phyloP scores from a whole-genome alignment of 2,797 vertebrate species.

The Amblyopsis hoosieri region DNA sequence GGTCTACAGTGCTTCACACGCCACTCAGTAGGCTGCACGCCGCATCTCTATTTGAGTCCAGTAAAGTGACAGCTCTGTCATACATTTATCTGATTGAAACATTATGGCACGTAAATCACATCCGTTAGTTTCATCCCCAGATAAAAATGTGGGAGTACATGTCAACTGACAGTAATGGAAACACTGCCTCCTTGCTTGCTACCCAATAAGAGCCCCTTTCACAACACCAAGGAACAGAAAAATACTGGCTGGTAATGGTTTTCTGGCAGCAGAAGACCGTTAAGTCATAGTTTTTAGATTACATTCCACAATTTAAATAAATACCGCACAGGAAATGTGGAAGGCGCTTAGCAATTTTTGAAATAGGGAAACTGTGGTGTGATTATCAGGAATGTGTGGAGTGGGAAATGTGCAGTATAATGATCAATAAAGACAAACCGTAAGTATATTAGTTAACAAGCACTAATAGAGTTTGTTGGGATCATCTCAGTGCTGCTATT shows the following conservation, averaged over 20 bases:
- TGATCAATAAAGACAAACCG: too few relatives aligned
- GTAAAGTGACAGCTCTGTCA: constrained; percentile 31
- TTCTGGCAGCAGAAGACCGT: constrained; percentile 38
- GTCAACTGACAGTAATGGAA: constrained; percentile 34
- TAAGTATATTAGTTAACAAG: too few relatives aligned
- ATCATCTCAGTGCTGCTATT: neutral
- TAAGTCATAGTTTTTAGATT: constrained; percentile 34
- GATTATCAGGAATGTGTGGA: constrained; percentile 26
- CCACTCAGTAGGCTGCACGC: constrained; percentile 20
- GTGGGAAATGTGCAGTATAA: constrained; percentile 20
- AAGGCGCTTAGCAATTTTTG: constrained; percentile 26
- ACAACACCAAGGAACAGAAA: constrained; percentile 36
- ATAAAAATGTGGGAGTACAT: constrained; percentile 29
- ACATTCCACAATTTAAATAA: constrained; percentile 33
- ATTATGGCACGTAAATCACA: neutral
- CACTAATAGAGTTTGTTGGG: neutral
- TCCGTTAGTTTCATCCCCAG: neutral
- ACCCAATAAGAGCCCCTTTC: constrained; percentile 63
- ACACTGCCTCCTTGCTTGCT: constrained; percentile 29
- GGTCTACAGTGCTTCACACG: constrained; percentile 46
- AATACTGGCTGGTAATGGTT: neutral
- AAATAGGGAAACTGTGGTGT: constrained; percentile 25
- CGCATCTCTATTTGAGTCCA: constrained; percentile 22
- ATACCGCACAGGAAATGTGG: constrained; percentile 34
- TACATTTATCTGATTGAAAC: constrained; percentile 11